Base-by-base conservation (phyloP, 1,140 invertebrate species). In the Halotydeus destructor region DNA sequence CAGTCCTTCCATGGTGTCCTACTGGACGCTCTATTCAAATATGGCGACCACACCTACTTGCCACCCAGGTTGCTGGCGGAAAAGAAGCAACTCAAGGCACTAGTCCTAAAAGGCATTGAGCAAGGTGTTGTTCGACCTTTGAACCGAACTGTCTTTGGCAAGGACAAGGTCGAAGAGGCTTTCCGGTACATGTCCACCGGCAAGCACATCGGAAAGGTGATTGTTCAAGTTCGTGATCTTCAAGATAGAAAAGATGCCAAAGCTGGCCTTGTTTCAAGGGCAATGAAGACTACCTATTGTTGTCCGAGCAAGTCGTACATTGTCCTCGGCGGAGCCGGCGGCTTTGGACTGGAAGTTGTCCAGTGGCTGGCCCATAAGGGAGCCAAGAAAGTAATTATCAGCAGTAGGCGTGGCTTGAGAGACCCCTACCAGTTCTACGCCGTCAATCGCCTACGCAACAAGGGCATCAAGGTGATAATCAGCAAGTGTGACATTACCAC, bases 1-100 rank as follows among this genome's bases (percentile, higher is more conserved):
- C 81, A 83, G 2, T 76, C 80, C 12, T 91, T 97, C 71, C 86
- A 96, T 63, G 89, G 91, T 44, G 89, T 97, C 53, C 63, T 96
- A 3, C 59, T 97, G 47, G 89, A 96, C 64, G 76, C 81, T n/a
- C 63, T 96, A 16, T 84, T 89, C 11, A 63, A 96, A n/a, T 84
- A 88, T 59, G 75, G 76, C 30, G 66, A 69, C 35, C 64, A 76
- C 28, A 67, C 69, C 40, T 74, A 45, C 22, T 30, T 9, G 8
- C 38, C 28, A 22, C 24, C 16, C 6, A 32, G 30, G 18, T 8
- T 46, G 19, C 14, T 19, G 18, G 21, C 6, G 5, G 12, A 16
- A 16, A 32, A 44, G 5, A 52, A 53, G 23, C 38, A 40, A 28
- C 61, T 61, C 39, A 48, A 49, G 12, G 51, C 49, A 3, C 66